These are phyloP conservation scores for Ellobium chinense DNA, from an alignment of 2,888 invertebrate species.

Conservation along the genomic window DNA sequence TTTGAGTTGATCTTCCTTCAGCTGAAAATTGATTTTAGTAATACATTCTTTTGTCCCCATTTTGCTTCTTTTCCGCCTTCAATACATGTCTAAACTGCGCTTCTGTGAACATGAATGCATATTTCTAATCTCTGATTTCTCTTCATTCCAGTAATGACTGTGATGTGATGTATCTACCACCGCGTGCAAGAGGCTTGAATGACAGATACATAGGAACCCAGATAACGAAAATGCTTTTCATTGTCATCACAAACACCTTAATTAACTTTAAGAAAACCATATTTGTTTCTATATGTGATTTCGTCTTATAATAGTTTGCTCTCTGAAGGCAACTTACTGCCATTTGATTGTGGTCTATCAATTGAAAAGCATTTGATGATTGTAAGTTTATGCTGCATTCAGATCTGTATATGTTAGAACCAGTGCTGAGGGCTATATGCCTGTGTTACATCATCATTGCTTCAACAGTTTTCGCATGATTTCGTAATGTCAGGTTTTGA, in stretches of 20 bases:
- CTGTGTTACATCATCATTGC: too few relatives aligned
- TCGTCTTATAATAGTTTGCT: too few relatives aligned
- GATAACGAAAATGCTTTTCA: background rate
- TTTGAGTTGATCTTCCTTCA: background rate
- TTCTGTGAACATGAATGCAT: background rate
- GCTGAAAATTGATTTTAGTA: background rate
- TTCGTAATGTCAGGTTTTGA: too few relatives aligned
- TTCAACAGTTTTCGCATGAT: too few relatives aligned
- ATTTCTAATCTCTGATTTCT: background rate
- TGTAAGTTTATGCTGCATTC: too few relatives aligned
- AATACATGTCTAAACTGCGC: background rate
- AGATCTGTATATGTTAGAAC: too few relatives aligned
- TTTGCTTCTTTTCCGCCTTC: background rate
- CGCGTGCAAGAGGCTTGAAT: conserved; percentile 23
- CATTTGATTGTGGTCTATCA: too few relatives aligned
- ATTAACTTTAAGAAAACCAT: too few relatives aligned
- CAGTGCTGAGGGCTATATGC: too few relatives aligned
- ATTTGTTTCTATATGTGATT: too few relatives aligned
- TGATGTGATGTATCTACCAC: conserved; percentile 5
- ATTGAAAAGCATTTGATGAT: too few relatives aligned
- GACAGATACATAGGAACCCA: background rate
- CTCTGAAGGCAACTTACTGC: too few relatives aligned
- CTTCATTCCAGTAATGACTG: conserved; percentile 19
- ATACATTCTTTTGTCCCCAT: background rate
- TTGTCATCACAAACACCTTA: background rate